Evolutionary conservation across 2,797 vertebrate genomes (phyloP), one percentile per base, ranked within the genome.

Genomic region (Periophthalmus magnuspinnatus): DNA sequence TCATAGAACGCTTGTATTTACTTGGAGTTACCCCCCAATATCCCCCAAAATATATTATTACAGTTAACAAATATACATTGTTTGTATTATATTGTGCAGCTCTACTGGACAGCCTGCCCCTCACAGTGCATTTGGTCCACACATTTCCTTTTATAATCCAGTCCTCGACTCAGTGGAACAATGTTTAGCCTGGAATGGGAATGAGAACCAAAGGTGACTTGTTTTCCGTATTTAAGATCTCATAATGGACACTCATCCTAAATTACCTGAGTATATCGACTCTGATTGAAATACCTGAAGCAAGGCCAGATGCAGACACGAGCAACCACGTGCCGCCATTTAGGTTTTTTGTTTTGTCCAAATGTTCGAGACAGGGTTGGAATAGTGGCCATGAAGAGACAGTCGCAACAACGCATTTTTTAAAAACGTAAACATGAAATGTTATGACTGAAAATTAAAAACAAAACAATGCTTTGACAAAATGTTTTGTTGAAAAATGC

Each of bases 181-280:
- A 94, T 93, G 92, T 93, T 92, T 78, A 9, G 56, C 78, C 56
- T 74, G 56, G 59, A 65, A 76, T 85, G 74, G 79, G 67, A 47
- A 58, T 90, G 89, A 67, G 75, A 54, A 63, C 72, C 89, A 93
- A 92, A 19, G 68, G 72, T 66, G 71, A 67, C 77, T 91, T 19
- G 89, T 91, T 90, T 92, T 93, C 91, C 93, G 92, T 91, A 24
- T 92, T 91, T 83, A 88, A 91, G 92, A 93, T 91, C 77, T 93
- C 89, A 50, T 72, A 76, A 78, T 83, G 93, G 93, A 94, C 94
- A 79, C 83, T 94, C 93, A 95, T 95, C 95, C 95, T 95, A 94
- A 93, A 95, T 95, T 96, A 97, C 96, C 96, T 97, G 97, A 98
- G 96, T 95, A 95, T 94, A 95, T 94, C 94, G 91, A 95, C 94